These are phyloP conservation scores for Eupithecia insigniata DNA, from an alignment of 2,888 invertebrate species.

Conservation along the genomic window DNA sequence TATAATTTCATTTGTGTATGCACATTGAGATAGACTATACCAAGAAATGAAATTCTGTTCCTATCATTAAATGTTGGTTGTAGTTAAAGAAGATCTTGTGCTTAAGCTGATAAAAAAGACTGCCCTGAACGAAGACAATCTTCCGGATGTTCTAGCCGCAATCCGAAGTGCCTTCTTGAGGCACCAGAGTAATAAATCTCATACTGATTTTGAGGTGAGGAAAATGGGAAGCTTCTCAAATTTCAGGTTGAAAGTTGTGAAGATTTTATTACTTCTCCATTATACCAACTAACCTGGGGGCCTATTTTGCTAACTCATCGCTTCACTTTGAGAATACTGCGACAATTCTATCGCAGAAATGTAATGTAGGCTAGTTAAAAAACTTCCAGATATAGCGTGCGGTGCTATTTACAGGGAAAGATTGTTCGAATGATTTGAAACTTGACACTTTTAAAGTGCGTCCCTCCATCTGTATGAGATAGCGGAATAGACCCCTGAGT, in stretches of 20 bases:
- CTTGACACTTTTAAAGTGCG: too few relatives aligned
- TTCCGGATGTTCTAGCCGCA: background rate
- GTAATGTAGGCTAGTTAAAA: too few relatives aligned
- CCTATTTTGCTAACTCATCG: background rate
- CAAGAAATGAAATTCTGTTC: background rate
- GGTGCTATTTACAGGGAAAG: too few relatives aligned
- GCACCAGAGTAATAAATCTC: background rate
- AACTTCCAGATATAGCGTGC: too few relatives aligned
- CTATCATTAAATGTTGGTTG: background rate
- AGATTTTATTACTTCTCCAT: too few relatives aligned
- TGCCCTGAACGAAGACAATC: background rate
- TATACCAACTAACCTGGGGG: too few relatives aligned
- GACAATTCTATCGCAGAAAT: too few relatives aligned
- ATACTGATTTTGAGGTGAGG: background rate
- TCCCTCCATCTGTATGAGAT: too few relatives aligned
- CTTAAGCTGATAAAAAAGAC: background rate
- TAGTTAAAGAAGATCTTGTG: constrained; percentile 9
- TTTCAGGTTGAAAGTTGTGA: too few relatives aligned
- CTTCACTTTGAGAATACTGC: background rate
- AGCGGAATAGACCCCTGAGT: too few relatives aligned
- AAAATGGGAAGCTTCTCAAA: background rate
- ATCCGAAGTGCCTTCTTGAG: background rate
- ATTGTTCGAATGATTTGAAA: too few relatives aligned
- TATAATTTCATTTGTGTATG: background rate
- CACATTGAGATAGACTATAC: background rate